Conservation (phyloP, 2,113 vertebrate genomes). For the Pheucticus melanocephalus region DNA sequence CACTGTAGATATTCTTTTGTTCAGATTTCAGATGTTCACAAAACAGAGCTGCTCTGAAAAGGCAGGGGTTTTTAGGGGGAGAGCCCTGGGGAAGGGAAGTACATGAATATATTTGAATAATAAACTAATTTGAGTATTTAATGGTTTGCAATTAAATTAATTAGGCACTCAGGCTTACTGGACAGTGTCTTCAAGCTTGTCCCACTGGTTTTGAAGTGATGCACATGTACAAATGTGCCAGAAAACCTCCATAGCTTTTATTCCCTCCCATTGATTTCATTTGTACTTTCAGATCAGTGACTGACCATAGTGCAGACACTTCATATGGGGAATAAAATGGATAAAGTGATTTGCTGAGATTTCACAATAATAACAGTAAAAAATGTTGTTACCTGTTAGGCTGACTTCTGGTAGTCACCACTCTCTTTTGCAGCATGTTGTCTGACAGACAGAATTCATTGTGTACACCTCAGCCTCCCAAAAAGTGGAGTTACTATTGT, state of each 20-base stretch:
- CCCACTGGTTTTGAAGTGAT: neutral
- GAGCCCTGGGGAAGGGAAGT: neutral
- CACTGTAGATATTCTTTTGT: neutral
- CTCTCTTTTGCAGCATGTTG: neutral
- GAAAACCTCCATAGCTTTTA: neutral
- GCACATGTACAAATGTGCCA: neutral
- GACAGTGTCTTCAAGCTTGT: slow-evolving; percentile 17
- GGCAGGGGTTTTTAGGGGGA: neutral
- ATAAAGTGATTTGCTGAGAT: neutral
- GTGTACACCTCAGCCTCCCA: neutral
- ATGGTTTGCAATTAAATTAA: slow-evolving; percentile 42
- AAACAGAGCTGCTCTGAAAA: neutral
- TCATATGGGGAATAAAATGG: neutral
- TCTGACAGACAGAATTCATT: slow-evolving; percentile 35
- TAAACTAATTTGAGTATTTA: slow-evolving; percentile 41
- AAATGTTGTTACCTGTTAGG: neutral
- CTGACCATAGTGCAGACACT: neutral
- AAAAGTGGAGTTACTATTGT: slow-evolving; percentile 5
- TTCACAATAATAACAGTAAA: neutral
- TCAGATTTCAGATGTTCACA: neutral
- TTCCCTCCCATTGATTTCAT: neutral
- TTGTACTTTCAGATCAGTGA: neutral
- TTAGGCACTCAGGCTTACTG: slow-evolving; percentile 17
- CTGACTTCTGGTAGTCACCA: neutral
- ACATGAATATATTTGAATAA: slow-evolving; percentile 61